Percentiles rank a stretch among this genome's conserved stretches.
phyloP scores from a whole-genome alignment of 35 echinoderm and acorn worm species.

The Amphiura filiformis region DNA sequence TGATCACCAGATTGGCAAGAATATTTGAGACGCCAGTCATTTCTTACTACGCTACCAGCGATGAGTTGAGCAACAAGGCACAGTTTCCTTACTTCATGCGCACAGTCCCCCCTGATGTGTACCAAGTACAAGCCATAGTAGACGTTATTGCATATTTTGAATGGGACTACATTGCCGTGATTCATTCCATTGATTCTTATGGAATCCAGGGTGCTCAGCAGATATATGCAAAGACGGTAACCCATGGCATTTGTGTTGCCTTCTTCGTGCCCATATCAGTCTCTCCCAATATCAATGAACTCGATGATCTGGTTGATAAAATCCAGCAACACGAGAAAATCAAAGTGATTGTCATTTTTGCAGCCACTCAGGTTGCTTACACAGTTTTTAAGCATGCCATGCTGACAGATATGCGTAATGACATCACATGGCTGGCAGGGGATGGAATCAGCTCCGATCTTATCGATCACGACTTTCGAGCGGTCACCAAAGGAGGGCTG shows the following conservation, averaged over 20 bases:
- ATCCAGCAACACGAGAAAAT: conserved; percentile 1
- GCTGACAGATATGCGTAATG: not conserved
- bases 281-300: not conserved
- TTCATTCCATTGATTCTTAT: conserved; percentile 36
- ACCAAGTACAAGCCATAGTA: conserved; percentile 39
- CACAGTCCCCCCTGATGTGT: conserved; percentile 32
- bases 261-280: conserved; percentile 11
- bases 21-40: conserved; percentile 22
- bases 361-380: conserved; percentile 13
- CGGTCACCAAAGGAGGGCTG: conserved; percentile 7
- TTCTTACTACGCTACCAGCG: conserved; percentile 40
- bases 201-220: conserved; percentile 10
- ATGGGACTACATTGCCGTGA: conserved; percentile 29
- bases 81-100: conserved; percentile 49
- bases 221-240: not conserved
- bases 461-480: not conserved
- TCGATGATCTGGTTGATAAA: conserved; percentile 25
- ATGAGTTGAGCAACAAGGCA: conserved; percentile 38
- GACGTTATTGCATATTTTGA: conserved; percentile 38
- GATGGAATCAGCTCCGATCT: conserved; percentile 30
- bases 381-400: not conserved
- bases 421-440: conserved; percentile 35
- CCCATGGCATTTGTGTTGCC: conserved; percentile 39
- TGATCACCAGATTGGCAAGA: not conserved
- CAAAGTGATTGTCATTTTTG: conserved; percentile 35